Evolutionary conservation across 2,113 vertebrate species (phyloP).

Genomic region (Coryphaenoides rupestris): DNA sequence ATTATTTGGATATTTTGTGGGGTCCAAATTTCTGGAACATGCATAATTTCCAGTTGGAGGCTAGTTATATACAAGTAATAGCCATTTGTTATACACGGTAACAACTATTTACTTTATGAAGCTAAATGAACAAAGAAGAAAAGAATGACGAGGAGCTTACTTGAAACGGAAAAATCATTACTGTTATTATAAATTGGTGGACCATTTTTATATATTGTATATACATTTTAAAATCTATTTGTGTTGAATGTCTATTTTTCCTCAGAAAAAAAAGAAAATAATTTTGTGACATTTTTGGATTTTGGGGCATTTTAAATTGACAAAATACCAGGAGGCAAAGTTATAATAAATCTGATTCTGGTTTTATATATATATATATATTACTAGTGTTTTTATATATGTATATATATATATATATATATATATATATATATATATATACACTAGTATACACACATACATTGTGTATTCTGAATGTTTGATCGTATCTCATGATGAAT

Average conservation of each 20-base stretch:
- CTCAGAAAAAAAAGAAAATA: conserved; percentile 63
- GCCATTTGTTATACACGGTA: too few species aligned
- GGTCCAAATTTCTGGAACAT: too few species aligned
- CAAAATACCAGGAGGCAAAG: conserved; percentile 59
- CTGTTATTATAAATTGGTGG: conserved; percentile 31
- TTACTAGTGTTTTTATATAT: too few species aligned
- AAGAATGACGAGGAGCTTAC: conserved; percentile 37
- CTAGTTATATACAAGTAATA: conserved; percentile 2
- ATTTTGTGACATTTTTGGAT: conserved; percentile 64
- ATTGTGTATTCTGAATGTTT: conserved; percentile 78
- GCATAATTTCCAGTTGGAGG: background rate
- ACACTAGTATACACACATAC: conserved; percentile 61
- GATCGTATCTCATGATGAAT: conserved; percentile 36
- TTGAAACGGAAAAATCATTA: conserved; percentile 36
- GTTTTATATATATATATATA: too few species aligned
- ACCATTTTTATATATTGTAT: too few species aligned
- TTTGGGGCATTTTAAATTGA: conserved; percentile 45
- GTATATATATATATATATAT: too few species aligned
- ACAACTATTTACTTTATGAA: conserved; percentile 31
- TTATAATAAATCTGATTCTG: conserved; percentile 69
- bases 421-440: conserved; percentile 79
- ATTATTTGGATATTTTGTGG: too few species aligned
- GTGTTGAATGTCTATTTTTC: conserved; percentile 81
- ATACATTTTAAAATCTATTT: too few species aligned
- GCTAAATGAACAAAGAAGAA: conserved; percentile 67